Conservation (phyloP, 2,888 invertebrate genomes). For the Epinotia demarniana region DNA sequence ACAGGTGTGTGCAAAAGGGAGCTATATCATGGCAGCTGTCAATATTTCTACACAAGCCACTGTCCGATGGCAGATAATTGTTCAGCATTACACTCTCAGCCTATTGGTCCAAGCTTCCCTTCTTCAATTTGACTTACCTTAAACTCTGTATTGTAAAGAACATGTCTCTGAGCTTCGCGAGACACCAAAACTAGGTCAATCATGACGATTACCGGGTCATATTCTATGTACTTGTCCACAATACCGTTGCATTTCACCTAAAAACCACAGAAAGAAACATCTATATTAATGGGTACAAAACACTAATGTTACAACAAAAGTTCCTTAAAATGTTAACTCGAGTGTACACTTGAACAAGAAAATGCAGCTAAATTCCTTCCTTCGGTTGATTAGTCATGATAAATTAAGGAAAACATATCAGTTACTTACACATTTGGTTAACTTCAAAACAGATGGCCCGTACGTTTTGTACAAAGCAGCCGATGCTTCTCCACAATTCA, state of each 20-base stretch:
- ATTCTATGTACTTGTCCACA: conserved; percentile 96
- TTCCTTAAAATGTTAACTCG: neutral
- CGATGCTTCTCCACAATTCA: conserved; percentile 87
- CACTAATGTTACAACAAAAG: neutral
- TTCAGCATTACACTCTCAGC: too few relatives aligned
- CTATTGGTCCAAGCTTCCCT: too few relatives aligned
- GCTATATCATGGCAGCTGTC: too few relatives aligned
- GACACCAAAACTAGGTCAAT: conserved; percentile 93
- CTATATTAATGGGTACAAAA: neutral
- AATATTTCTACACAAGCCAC: too few relatives aligned
- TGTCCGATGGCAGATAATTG: too few relatives aligned
- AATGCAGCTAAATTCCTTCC: neutral
- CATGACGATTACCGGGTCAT: conserved; percentile 93
- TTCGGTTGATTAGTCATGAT: neutral
- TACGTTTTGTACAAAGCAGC: conserved; percentile 88
- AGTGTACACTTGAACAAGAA: neutral
- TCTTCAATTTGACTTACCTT: conserved; percentile 80
- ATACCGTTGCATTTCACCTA: conserved; percentile 90
- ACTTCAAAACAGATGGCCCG: conserved; percentile 88
- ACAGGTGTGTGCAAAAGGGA: too few relatives aligned
- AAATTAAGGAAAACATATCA: neutral
- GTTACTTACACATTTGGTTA: conserved; percentile 89
- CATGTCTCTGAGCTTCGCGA: conserved; percentile 92
- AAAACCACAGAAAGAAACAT: conserved; percentile 52
- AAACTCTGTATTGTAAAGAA: conserved; percentile 92